Conservation (phyloP, 2,888 invertebrate genomes). For the Balanococcus diminutus region DNA sequence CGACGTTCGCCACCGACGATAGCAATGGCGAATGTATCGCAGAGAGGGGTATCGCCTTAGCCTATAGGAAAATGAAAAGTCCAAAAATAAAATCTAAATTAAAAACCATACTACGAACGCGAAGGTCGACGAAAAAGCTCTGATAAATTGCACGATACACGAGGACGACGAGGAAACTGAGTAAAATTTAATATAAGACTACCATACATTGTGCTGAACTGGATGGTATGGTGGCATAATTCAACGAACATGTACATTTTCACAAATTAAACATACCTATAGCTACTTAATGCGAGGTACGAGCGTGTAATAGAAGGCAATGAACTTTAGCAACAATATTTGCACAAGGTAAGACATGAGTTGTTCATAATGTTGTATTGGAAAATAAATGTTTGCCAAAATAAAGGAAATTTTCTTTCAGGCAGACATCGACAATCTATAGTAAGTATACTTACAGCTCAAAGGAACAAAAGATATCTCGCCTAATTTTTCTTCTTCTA, state of each 20-base stretch:
- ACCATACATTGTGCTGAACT: neutral
- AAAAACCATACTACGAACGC: neutral
- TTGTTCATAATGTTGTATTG: neutral
- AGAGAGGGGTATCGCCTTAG: neutral
- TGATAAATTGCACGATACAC: neutral
- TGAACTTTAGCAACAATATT: slow-evolving; percentile 13
- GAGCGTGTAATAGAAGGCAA: neutral
- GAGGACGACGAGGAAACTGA: neutral
- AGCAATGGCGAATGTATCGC: neutral
- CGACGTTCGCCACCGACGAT: neutral
- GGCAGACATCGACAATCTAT: neutral
- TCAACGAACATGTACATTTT: neutral
- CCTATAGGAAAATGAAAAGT: neutral
- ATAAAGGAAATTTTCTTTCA: neutral
- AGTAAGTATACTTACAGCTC: neutral
- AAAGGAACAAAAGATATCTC: neutral
- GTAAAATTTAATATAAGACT: neutral
- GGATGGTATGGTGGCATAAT: neutral
- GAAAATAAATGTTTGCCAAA: neutral
- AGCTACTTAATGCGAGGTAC: neutral
- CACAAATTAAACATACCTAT: neutral
- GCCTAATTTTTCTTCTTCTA: no score
- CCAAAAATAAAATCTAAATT: neutral
- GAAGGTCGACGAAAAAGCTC: slow-evolving; percentile 7
- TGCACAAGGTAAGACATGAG: slow-evolving; percentile 4